Base-by-base conservation (phyloP, 1,140 invertebrate species). In the Eriocheir sinensis region DNA sequence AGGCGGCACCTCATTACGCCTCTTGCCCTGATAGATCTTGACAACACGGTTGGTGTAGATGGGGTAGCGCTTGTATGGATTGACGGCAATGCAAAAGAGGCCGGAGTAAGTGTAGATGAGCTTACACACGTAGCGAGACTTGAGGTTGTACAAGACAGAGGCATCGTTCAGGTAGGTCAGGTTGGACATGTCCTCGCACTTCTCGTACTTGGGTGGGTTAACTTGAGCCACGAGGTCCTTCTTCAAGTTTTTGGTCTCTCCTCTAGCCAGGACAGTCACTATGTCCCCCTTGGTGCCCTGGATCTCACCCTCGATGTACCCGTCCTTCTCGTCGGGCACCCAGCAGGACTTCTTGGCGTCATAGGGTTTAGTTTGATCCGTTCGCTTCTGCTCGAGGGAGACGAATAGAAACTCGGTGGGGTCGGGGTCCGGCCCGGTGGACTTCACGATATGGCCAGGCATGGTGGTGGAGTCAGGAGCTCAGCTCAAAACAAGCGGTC, bases 131-230 rank as follows among this genome's bases (percentile, higher is more conserved):
- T 94, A 94, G 32, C 94, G 98, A 97, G 99, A 98, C 97, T 99
- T 99, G 97, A 99, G 98, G 97, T 99, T 99, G 98, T 99, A 98
- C 97, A 99, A 98, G 96, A 99, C 99, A 97, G 99, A 99, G 97
- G 99, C 99, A 97, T 99, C 99, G 97, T 99, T 99, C 97, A 99
- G 98, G 97, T 99, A 99, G 97, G 99, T 99, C 98, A 99, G 98
- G 97, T 99, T 94, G 89, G 94, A 94, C 94, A 94, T 94, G 81
- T 94, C 94, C 81, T 94, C 94, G 48, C 94, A 94, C 41, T 94
- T 94, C 81, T 94, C 94, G 44, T 44, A 94, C 89, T 94, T 94
- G 9, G 94, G 94, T 32, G 94, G 94, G 81, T 94, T 94, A 44
- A 94, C 90, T 38, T 94, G 94, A 0, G 3, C 34, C 30, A 94